Evolutionary conservation across 2,888 invertebrate genomes (phyloP), one percentile per base, ranked within the genome.

Genomic region (Caenorhabditis sp.): DNA sequence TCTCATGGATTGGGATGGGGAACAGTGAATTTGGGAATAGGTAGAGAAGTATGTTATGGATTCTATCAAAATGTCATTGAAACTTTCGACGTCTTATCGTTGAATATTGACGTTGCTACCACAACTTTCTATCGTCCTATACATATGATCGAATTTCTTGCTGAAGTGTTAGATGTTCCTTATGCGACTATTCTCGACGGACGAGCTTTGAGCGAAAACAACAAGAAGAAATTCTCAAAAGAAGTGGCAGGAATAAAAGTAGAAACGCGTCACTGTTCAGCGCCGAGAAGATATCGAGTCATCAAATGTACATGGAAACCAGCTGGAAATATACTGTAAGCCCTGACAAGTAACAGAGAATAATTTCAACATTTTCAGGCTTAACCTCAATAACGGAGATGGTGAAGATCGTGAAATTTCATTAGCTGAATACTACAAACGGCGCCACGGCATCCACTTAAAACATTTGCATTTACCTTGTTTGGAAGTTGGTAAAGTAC

Each of bases 1-100:
- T 38, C 52, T 8, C 67, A 54, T 56, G 59, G 68, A 20, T 56
- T 74, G 12, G 68, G 70, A 31, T 71, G 71, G 68, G 69, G 70
- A 56, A 63, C 66, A 52, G 67, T 74, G 1, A 68, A 74, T 52
- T 49, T 74, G 7, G 74, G 74, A 43, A 23, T 69, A 10, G 74
- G 70, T 10, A 52, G 76, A 57, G 70, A 76, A 66, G 76, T 70
- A 10, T 68, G 70, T 26, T 76, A 71, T 57, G 76, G 75, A 10
- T 70, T 68, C 31, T 70, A 74, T 67, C 74, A 74, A 38, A 70
- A 60, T 25, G 67, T 74, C 23, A 50, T 59, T n/a, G 67, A 70
- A 26, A 62, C 65, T 14, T 63, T 63, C 31, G 63, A 70, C 38
- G 25, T 36, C 21, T n/a, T 74, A 0, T 59, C 70, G 1, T 36